Evolutionary conservation across 1,140 invertebrate species (phyloP), one percentile per base, ranked within the genome.

Genomic region (Nasonia vitripennis): DNA sequence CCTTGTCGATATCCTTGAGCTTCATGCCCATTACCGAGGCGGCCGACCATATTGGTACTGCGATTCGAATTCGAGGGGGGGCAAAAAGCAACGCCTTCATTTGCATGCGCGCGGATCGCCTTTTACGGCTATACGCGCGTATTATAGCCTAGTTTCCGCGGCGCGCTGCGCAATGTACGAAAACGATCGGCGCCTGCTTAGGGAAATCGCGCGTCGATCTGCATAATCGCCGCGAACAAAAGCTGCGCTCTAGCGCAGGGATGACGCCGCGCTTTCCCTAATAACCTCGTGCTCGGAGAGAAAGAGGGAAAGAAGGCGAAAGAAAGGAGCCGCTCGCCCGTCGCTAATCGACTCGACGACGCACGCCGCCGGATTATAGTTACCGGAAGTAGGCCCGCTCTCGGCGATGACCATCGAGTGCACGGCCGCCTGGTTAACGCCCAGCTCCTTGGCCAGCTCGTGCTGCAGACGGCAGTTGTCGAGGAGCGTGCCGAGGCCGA

Each of bases 381-480:
- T 91, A 95, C 94, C 95, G 86, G 94, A 95, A 45, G 92, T 93
- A 34, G 94, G 92, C 68, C 95, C 95, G 87, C 94, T 95, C 87
- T 95, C 95, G 34, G 95, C 94, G 85, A 95, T 94, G 55, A 96
- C 93, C 87, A 94, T 94, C 11, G 94, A 95, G 87, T 96, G 94
- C 71, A 94, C 92, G 82, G 92, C 93, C 68, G 87, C 91, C 6
- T 94, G 90, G n/a, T 94, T 93, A 74, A 96, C 91, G 27, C 93
- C 92, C 17, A 96, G 90, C 86, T 93, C 93, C 87, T 95, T 91
- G 11, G 94, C 94, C 62, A 96, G 93, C 55, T 94, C 91, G 87
- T 94, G 94, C 67, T 95, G 94, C 89, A 96, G 95, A 84, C 95
- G 91, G 71, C 94, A 93, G 68, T 94, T 95, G 87, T 96, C 95